Conservation (phyloP, 2,113 vertebrate species). For the Physeter macrocephalus region DNA sequence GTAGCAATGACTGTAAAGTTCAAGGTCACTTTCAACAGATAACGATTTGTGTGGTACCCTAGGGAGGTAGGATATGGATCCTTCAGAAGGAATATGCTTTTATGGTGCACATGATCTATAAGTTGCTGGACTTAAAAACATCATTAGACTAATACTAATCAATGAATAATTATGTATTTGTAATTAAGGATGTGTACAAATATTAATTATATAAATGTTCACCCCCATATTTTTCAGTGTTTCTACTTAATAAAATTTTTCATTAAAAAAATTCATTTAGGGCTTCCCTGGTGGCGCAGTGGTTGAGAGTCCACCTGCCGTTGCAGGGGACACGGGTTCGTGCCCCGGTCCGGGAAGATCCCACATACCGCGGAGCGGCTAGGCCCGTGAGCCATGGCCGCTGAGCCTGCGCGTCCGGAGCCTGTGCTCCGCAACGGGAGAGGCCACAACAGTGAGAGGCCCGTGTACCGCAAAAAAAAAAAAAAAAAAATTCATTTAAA, state of each 20-base stretch:
- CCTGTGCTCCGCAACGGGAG: no score
- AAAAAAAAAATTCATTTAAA: not conserved
- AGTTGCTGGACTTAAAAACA: not conserved
- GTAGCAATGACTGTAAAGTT: not conserved
- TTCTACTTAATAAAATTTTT: not conserved
- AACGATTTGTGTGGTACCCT: not conserved
- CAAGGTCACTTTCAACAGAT: not conserved
- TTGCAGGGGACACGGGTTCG: no score
- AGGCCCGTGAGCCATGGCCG: no score
- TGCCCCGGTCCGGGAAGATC: no score
- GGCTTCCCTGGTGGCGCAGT: no score
- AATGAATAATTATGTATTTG: not conserved
- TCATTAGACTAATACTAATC: not conserved
- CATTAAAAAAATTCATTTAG: not conserved
- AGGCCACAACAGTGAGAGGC: no score
- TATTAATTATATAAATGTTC: not conserved
- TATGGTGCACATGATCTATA: not conserved
- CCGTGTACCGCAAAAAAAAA: no score
- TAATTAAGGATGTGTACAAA: not conserved
- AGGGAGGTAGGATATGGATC: not conserved
- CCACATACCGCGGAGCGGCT: no score
- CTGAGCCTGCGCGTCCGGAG: no score
- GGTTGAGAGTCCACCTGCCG: no score
- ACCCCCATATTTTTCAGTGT: not conserved
- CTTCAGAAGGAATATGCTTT: not conserved